phyloP scores from a whole-genome alignment of 2,797 vertebrate genomes.

The Chaetodon trifasciatus region DNA sequence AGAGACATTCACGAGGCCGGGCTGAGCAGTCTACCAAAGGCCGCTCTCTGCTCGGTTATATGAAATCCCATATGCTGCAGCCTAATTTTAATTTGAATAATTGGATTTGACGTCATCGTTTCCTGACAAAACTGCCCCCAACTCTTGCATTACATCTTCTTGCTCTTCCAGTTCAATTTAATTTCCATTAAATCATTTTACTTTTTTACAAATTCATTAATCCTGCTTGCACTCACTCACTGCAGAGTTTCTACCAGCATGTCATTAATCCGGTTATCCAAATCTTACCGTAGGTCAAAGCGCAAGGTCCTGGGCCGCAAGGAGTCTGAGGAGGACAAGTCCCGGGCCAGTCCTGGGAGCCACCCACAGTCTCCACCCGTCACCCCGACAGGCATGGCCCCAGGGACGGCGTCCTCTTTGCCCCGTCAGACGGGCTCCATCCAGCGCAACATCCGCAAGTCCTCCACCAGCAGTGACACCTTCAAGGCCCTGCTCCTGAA shows the following conservation, averaged over 20 bases:
- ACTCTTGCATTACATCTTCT: constrained; percentile 11
- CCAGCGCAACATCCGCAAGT: constrained; percentile 94
- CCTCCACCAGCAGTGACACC: constrained; percentile 96
- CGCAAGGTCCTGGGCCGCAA: constrained; percentile 96
- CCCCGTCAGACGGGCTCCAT: constrained; percentile 91
- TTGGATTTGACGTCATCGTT: constrained; percentile 23
- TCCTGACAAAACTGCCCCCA: constrained; percentile 42
- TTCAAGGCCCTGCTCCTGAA: constrained; percentile 97
- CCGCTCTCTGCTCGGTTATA: constrained; percentile 23
- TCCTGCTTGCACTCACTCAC: constrained; percentile 8
- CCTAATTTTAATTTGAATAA: constrained; percentile 18
- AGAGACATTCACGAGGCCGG: neutral
- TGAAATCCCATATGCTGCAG: constrained; percentile 21
- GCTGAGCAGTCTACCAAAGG: neutral
- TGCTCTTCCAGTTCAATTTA: constrained; percentile 17
- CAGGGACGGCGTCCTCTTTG: constrained; percentile 74
- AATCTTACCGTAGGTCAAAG: constrained; percentile 90
- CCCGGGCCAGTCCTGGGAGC: constrained; percentile 70
- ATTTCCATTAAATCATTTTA: neutral
- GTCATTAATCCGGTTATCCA: constrained; percentile 18
- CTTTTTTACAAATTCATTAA: constrained; percentile 4
- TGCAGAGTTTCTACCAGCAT: neutral
- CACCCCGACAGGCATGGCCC: constrained; percentile 67
- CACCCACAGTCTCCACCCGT: constrained; percentile 68
- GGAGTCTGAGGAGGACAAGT: constrained; percentile 94